Conservation (phyloP, 1,140 invertebrate species). For the Eueides isabella region DNA sequence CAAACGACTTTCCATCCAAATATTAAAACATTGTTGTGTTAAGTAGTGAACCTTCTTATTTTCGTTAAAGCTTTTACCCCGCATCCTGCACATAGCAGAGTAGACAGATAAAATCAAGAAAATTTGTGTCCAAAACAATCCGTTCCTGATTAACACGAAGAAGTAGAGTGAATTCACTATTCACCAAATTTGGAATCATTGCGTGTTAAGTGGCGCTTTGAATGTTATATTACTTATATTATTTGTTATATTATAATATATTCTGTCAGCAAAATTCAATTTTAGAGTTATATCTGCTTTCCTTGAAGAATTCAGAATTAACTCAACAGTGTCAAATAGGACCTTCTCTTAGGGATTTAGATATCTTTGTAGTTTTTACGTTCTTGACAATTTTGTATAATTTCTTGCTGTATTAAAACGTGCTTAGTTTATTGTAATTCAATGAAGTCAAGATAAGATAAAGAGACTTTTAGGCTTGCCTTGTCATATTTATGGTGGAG, state of each 20-base stretch:
- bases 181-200: too few species aligned
- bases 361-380: conserved; percentile 10
- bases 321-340: conserved; percentile 4
- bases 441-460: not conserved
- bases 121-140: too few species aligned
- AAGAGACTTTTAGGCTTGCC: not conserved
- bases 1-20: too few species aligned
- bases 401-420: conserved; percentile 12
- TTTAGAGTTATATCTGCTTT: not conserved
- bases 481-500: not conserved
- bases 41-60: too few species aligned
- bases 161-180: too few species aligned
- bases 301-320: not conserved
- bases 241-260: not conserved
- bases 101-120: too few species aligned
- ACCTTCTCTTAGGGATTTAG: conserved; percentile 1
- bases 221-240: too few species aligned
- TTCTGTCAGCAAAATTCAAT: not conserved
- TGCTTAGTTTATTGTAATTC: not conserved
- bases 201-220: too few species aligned
- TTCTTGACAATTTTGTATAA: conserved; percentile 3
- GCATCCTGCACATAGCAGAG: too few species aligned
- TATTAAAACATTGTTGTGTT: too few species aligned
- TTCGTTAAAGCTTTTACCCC: too few species aligned
- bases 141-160: too few species aligned